Percentiles rank a stretch among this genome's conserved stretches.
These are phyloP conservation scores for Anthopleura xanthogrammica DNA, from an alignment of 92 coral and sea anemone genomes.

Conservation along the genomic window DNA sequence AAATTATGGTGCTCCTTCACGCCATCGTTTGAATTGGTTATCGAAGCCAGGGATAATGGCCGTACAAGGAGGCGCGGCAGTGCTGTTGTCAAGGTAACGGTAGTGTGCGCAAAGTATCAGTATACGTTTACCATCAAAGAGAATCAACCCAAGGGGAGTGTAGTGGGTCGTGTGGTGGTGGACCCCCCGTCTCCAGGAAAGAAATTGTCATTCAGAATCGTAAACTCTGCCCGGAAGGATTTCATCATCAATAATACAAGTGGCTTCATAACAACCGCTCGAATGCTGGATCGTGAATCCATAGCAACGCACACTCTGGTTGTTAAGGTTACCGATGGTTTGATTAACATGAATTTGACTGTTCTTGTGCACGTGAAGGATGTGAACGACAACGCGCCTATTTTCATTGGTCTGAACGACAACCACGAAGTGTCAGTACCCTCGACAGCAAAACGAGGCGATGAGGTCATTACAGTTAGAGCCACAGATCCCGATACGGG, in stretches of 20 bases:
- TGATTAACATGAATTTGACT: conserved; percentile 27
- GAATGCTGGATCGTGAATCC: conserved; percentile 76
- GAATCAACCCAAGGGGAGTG: conserved; percentile 51
- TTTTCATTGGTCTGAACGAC: conserved; percentile 60
- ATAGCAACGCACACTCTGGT: conserved; percentile 39
- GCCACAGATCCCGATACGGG: conserved; percentile 74
- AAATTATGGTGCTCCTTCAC: conserved; percentile 75
- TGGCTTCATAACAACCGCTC: conserved; percentile 61
- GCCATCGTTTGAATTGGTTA: conserved; percentile 56
- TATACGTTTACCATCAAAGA: conserved; percentile 68
- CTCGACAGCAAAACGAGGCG: conserved; percentile 59
- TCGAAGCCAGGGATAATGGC: conserved; percentile 80
- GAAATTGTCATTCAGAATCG: conserved; percentile 46
- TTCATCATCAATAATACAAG: conserved; percentile 62
- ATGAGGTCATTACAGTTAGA: conserved; percentile 51
- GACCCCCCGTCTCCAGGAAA: conserved; percentile 53
- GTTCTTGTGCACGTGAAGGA: conserved; percentile 56
- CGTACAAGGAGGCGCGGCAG: conserved; percentile 61
- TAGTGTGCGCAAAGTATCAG: conserved; percentile 59
- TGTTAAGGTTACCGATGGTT: conserved; percentile 67
- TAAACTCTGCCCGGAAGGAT: conserved; percentile 23
- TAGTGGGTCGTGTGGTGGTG: conserved; percentile 59
- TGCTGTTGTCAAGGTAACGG: conserved; percentile 55
- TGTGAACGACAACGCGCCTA: conserved; percentile 74
- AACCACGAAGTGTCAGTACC: conserved; percentile 58